A percentile compares a stretch with the other conserved stretches of the same genome.
Evolutionary conservation across 2,797 vertebrate genomes (phyloP).

Genomic region (Eulemur mongoz): DNA sequence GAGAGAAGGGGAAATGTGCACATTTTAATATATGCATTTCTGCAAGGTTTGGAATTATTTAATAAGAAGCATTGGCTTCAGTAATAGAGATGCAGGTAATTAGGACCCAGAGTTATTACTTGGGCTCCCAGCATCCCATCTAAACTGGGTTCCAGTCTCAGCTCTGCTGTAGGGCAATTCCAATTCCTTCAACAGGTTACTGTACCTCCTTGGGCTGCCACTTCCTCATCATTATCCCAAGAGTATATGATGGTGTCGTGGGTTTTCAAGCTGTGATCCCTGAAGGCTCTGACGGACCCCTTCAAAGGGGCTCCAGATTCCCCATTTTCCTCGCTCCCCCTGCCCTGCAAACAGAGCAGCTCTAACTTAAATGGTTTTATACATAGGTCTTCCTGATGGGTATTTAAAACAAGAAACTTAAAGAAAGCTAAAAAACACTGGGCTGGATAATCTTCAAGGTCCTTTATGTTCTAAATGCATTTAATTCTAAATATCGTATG

Average conservation of each 20-base stretch:
- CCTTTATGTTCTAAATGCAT: background rate
- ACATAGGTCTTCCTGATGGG: background rate
- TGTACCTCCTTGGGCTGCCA: background rate
- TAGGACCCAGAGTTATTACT: background rate
- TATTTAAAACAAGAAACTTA: conserved; percentile 15
- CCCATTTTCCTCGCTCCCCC: background rate
- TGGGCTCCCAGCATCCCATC: background rate
- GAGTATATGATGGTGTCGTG: background rate
- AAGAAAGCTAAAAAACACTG: background rate
- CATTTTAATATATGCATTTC: background rate
- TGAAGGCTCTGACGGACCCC: background rate
- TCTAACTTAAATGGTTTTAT: background rate
- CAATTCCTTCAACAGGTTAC: background rate
- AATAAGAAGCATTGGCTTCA: background rate
- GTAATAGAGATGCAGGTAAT: background rate
- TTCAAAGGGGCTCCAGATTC: background rate
- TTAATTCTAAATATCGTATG: background rate
- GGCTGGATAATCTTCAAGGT: background rate
- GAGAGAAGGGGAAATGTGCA: background rate
- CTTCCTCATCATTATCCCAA: background rate
- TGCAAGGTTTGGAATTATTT: background rate
- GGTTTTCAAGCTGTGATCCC: background rate
- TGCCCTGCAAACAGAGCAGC: background rate
- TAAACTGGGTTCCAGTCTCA: background rate
- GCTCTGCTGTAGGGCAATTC: background rate